phyloP scores from a whole-genome alignment of 2,113 vertebrate species.

The Falco punctatus region DNA sequence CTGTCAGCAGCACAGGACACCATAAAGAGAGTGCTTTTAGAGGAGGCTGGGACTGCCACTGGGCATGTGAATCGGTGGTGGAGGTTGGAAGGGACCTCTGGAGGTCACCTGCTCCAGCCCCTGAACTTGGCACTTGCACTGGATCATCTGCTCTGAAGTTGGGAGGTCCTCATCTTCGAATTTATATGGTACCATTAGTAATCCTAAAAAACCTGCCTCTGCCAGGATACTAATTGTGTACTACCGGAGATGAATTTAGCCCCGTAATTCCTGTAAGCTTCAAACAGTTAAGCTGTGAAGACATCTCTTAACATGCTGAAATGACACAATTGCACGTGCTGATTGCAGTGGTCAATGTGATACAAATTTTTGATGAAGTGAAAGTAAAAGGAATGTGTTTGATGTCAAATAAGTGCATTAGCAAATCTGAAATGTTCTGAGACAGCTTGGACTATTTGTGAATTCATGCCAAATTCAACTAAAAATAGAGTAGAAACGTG shows the following conservation, averaged over 20 bases:
- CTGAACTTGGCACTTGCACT: background rate
- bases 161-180: background rate
- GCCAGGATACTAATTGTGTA: background rate
- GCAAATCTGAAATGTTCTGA: background rate
- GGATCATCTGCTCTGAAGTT: background rate
- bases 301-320: background rate
- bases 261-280: background rate
- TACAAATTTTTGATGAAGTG: background rate
- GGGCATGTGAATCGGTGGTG: fast-evolving
- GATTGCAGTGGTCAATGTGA: background rate
- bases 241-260: background rate
- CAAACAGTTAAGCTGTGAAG: background rate
- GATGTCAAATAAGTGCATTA: background rate
- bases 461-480: background rate
- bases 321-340: background rate
- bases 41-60: background rate
- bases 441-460: background rate
- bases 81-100: background rate
- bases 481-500: background rate
- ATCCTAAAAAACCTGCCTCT: background rate
- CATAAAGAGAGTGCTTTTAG: background rate
- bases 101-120: background rate
- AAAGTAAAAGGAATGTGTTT: background rate
- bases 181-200: background rate
- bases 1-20: background rate